Base-by-base conservation (phyloP, 2,888 invertebrate genomes). In the Anagyrus pseudococci region DNA sequence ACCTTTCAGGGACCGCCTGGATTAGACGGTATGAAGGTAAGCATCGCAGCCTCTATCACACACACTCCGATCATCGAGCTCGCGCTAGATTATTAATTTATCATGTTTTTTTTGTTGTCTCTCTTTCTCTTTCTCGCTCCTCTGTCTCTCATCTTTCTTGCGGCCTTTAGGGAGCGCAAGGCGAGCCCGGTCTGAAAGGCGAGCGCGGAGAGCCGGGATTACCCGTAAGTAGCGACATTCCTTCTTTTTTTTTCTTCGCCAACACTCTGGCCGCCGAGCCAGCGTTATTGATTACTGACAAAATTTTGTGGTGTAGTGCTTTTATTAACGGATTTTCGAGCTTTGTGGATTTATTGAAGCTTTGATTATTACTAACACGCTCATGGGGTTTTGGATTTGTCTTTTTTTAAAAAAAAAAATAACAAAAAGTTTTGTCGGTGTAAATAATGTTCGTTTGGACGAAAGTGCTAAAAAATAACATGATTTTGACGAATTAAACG, bases 1-100 rank as follows among this genome's bases (percentile, higher is more conserved):
- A 81, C 83, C 77, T 81, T 83, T 83, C 89, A 95, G 95, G 95
- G 95, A 81, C 92, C 93, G 72, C 91, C 94, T 69, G 95, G 95
- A 82, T 88, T 95, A 83, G 95, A 95, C 85, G 95, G 95, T 82
- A 94, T 95, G 92, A 96, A 95, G 91, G 94, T 94, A 86, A 88
- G 89, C 33, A 62, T 43, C 26, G 4, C 33, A 2, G 33, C 33
- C 15, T 37, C 10, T 29, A 29, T 4, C 29, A 10, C 10, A 29
- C 29, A 7, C 10, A 29, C 29, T 29, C 10, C 29, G 10, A 10
- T 37, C 33, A 8, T 37, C 33, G 8, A 37, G 15, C 33, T 4
- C 33, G 3, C 33, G 8, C 13, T 37, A 10, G 33, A n/a, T n/a
- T 15, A 37, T 37, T 37, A 37, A 37, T 15, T 4, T 37, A 8